A percentile compares a stretch with the other conserved stretches of the same genome.
Conservation (phyloP, 2,888 invertebrate genomes). For the Esperia sulphurella region DNA sequence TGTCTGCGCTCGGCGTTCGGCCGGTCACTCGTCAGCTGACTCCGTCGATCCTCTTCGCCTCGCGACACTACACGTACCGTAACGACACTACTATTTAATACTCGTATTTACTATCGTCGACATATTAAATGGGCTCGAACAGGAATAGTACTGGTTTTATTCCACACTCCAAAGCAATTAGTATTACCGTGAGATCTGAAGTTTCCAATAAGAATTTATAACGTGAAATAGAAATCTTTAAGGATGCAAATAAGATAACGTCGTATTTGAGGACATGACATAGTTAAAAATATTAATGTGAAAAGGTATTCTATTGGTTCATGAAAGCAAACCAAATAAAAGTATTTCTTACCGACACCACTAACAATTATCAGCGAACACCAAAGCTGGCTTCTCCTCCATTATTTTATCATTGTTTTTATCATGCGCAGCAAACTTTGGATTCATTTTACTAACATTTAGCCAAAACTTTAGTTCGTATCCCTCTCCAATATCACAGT, state of each 20-base stretch:
- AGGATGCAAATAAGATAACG: slow-evolving; percentile 73
- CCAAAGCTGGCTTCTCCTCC: slow-evolving; percentile 75
- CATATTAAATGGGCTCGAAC: slow-evolving; percentile 30
- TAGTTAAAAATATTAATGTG: slow-evolving; percentile 77
- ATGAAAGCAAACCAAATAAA: slow-evolving; percentile 62
- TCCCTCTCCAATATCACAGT: slow-evolving; percentile 71
- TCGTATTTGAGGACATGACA: slow-evolving; percentile 77
- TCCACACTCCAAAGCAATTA: slow-evolving; percentile 65
- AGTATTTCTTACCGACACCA: slow-evolving; percentile 62
- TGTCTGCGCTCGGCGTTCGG: slow-evolving; percentile 24
- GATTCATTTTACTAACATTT: slow-evolving; percentile 37
- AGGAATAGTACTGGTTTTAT: slow-evolving; percentile 41
- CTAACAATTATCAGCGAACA: slow-evolving; percentile 58
- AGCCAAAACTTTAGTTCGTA: slow-evolving; percentile 44
- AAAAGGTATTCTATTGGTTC: slow-evolving; percentile 79
- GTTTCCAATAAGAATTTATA: slow-evolving; percentile 59
- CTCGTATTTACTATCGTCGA: slow-evolving; percentile 31
- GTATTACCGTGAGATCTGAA: slow-evolving; percentile 75
- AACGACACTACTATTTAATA: slow-evolving; percentile 32
- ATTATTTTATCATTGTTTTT: slow-evolving; percentile 55
- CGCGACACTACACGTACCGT: slow-evolving; percentile 35
- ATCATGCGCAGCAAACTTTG: slow-evolving; percentile 36
- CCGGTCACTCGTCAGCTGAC: slow-evolving; percentile 24
- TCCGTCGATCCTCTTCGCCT: slow-evolving; percentile 40
- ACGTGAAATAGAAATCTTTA: slow-evolving; percentile 42